phyloP scores from a whole-genome alignment of 2,113 vertebrate species.

The Cinclus mexicanus region DNA sequence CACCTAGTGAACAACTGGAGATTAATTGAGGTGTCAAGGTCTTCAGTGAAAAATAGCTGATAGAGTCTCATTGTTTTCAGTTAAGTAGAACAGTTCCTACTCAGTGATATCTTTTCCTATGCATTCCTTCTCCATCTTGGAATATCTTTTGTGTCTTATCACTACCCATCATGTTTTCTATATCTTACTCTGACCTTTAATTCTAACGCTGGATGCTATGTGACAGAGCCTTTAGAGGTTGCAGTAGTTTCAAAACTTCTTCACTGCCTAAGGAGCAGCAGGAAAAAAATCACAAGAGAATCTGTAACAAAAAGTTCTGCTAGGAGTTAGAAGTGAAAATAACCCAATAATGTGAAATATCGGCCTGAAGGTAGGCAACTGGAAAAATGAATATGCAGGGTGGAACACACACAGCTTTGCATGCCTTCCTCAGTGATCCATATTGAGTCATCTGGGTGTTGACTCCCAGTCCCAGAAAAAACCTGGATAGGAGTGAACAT shows the following conservation, averaged over 20 bases:
- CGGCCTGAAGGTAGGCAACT: accelerated
- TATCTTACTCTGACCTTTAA: neutral
- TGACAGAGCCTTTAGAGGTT: neutral
- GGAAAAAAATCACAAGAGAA: neutral
- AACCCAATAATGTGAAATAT: neutral
- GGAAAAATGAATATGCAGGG: neutral
- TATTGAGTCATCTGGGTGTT: neutral
- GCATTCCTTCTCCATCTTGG: neutral
- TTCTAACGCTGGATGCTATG: neutral
- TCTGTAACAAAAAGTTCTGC: neutral
- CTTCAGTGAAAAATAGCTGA: neutral
- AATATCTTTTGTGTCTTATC: neutral
- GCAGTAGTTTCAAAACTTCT: neutral
- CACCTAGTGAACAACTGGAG: neutral
- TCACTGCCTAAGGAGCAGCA: neutral
- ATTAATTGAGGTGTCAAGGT: neutral
- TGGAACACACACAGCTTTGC: neutral
- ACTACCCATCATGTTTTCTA: neutral
- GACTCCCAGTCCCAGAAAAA: neutral
- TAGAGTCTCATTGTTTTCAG: neutral
- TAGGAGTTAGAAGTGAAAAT: neutral
- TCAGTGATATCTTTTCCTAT: neutral
- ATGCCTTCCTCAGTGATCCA: neutral
- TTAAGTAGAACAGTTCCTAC: neutral
- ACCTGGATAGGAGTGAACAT: neutral